Evolutionary conservation across 2,888 invertebrate genomes (phyloP).

Genomic region (Ecdyonurus torrentis): DNA sequence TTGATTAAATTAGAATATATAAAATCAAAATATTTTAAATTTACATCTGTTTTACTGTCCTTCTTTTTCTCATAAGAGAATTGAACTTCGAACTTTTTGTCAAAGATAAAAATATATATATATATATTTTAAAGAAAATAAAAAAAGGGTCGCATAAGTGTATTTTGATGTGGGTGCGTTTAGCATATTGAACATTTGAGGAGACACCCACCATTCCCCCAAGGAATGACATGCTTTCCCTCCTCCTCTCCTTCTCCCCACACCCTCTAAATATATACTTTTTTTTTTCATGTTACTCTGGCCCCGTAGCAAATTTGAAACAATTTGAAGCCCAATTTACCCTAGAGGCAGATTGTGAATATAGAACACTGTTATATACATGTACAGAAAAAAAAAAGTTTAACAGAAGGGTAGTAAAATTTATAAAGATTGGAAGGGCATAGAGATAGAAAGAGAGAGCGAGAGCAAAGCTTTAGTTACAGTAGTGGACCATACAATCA

Average conservation of each 20-base stretch:
- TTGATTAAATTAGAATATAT: too few species aligned
- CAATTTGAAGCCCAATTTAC: conserved; percentile 2
- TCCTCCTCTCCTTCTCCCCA: background rate
- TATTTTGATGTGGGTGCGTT: background rate
- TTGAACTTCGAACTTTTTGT: background rate
- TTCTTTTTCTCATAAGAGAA: background rate
- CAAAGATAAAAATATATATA: background rate
- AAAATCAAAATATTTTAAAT: too few species aligned
- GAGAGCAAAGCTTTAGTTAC: too few species aligned
- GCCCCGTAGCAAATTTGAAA: background rate
- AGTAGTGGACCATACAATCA: too few species aligned
- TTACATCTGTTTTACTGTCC: too few species aligned
- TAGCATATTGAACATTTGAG: background rate
- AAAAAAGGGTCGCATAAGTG: background rate
- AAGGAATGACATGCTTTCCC: background rate
- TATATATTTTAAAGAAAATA: background rate
- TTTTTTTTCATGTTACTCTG: background rate
- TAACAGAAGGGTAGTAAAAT: too few species aligned
- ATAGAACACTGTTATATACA: background rate
- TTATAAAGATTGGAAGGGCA: too few species aligned
- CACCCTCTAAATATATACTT: too few species aligned
- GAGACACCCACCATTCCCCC: background rate
- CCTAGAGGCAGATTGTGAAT: conserved; percentile 2
- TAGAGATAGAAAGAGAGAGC: too few species aligned
- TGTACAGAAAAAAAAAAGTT: too few species aligned